Conservation (phyloP, 2,797 vertebrate species). For the Sebastes cheni region DNA sequence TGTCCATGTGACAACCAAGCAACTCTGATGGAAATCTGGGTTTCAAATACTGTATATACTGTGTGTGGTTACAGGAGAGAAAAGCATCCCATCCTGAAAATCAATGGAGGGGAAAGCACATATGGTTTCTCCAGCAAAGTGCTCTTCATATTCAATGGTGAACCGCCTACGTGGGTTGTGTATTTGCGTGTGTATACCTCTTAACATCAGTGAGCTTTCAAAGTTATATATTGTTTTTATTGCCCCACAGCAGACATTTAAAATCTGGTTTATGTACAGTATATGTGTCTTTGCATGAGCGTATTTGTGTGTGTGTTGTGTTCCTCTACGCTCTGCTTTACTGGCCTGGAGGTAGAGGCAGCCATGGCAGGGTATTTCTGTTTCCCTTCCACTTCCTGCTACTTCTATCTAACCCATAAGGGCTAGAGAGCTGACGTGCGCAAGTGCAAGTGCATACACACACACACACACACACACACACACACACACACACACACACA, state of each 20-base stretch:
- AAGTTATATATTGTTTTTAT: constrained; percentile 23
- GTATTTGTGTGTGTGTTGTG: constrained; percentile 8
- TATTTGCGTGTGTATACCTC: neutral
- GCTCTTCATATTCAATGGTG: constrained; percentile 10
- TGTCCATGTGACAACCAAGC: neutral
- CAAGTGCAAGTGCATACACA: constrained; percentile 24
- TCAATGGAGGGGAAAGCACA: neutral
- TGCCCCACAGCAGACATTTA: constrained; percentile 31
- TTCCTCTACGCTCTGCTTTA: constrained; percentile 18
- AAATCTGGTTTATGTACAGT: constrained; percentile 14
- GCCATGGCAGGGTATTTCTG: constrained; percentile 59
- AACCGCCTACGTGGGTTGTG: neutral
- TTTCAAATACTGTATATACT: neutral
- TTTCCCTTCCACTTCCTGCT: constrained; percentile 59
- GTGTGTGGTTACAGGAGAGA: neutral
- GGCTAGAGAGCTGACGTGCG: constrained; percentile 38
- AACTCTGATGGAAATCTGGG: neutral
- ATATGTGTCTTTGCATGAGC: neutral
- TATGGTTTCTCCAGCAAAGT: constrained; percentile 21
- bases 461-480: constrained; percentile 18
- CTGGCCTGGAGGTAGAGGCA: constrained; percentile 59
- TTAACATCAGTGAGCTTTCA: constrained; percentile 20
- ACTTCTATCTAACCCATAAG: constrained; percentile 59
- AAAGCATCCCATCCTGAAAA: constrained; percentile 12
- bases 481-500: neutral